Evolutionary conservation across 2,113 vertebrate species (phyloP), one percentile per base, ranked within the genome.

Genomic region (Brachyistius frenatus): DNA sequence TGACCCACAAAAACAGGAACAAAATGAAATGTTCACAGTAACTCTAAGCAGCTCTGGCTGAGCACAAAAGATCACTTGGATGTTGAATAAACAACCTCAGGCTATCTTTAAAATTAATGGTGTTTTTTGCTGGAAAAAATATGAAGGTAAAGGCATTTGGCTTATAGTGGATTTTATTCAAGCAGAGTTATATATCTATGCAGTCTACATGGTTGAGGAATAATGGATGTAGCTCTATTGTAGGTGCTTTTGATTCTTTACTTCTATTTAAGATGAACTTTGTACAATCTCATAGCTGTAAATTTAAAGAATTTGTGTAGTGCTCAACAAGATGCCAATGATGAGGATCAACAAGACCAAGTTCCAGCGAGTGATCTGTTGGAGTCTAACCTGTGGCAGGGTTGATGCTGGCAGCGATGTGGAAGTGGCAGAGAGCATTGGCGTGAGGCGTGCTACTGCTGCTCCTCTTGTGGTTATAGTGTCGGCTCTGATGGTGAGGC

Each of bases 391-490:
- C 89, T 89, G 98, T 99, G 56, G 97, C 96, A 77, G 98, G 98
- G 89, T 99, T 99, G 89, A 99, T 99, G 93, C 97, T 99, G 88
- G 98, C 98, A 76, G 98, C 97, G 57, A 99, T 99, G 86, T 99
- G 98, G 88, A 99, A 99, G 93, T 99, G 98, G 90, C 97, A 98
- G 65, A 99, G 97, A 33, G 97, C 96, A 72, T 97, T 98, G 86
- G 96, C 96, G 63, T 97, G 96, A 37, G 96, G 89, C 66, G 88
- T 75, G 15, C 81, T 75, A 50, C 78, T 95, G 76, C 94, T 94
- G 91, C 95, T 94, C 72, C 91, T 95, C 33, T 93, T 95, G 37
- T 98, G 98, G 53, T 94, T 93, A 82, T 93, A 94, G 39, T 99
- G 97, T 54, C 93, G 93, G 86, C 95, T 95, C 77, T 96, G 96